phyloP scores from a whole-genome alignment of 1,140 invertebrate genomes.

The Pollicipes pollicipes region DNA sequence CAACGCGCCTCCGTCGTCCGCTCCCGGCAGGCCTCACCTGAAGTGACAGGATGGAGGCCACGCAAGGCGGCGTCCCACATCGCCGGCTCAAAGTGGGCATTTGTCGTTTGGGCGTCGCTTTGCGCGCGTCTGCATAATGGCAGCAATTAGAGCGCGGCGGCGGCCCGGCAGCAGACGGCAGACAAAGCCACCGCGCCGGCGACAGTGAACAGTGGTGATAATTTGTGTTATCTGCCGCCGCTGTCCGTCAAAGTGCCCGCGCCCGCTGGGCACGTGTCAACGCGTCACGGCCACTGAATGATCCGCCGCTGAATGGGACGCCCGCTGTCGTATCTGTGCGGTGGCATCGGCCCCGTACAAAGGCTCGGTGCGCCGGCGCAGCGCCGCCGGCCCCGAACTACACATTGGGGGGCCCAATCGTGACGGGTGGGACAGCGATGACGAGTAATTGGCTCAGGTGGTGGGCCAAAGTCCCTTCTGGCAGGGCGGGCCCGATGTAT shows the following conservation, averaged over 20 bases:
- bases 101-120: not conserved
- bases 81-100: not conserved
- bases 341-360: too few species aligned
- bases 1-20: too few species aligned
- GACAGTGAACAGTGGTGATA: not conserved
- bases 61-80: not conserved
- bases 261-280: not conserved
- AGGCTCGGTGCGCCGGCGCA: too few species aligned
- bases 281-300: not conserved
- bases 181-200: not conserved
- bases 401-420: too few species aligned
- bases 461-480: too few species aligned
- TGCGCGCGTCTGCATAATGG: not conserved
- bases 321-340: not conserved
- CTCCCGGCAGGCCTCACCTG: too few species aligned
- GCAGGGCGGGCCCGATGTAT: too few species aligned
- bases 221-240: not conserved
- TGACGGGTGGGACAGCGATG: too few species aligned
- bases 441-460: too few species aligned
- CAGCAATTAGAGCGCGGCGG: not conserved
- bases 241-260: not conserved
- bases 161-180: not conserved
- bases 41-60: too few species aligned
- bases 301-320: not conserved
- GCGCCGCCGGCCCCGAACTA: too few species aligned